Base-by-base conservation (phyloP, 2,888 invertebrate species). In the Lepidocyrtoides sp. region DNA sequence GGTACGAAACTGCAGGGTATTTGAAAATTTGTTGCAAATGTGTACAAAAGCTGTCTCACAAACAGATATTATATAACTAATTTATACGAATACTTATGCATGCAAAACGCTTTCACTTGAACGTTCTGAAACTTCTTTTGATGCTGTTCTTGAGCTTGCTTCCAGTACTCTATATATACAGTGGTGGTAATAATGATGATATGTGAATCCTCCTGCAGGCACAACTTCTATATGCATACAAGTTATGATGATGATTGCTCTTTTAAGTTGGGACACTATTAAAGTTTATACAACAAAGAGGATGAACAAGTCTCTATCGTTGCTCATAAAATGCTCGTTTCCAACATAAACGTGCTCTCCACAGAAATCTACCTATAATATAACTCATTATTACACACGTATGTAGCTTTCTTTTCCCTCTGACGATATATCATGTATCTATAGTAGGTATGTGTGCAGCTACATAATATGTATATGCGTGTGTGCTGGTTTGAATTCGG, bases 191-290 rank as follows among this genome's bases (percentile, higher is more conserved):
- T 85, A 20, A 72, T 85, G 72, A 86, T 86, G 60, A 77, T 77
- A 86, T 63, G 75, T 75, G 86, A 86, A 41, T 63, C 57, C 41
- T 75, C 69, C 77, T 75, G 10, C 26, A 63, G 86, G 86, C 86
- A 41, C 60, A 75, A 86, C 72, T 86, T 86, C 77, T 85, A 51
- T 72, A 44, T 48, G 48, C 75, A 63, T 41, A 17, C 75, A 48
- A 77, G 63, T 77, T 77, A 44, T 63, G 77, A 77, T 75, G 75
- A 75, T 88, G 87, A 81, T 88, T 88, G 69, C 87, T 79, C 60
- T 66, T 77, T 79, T 51, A 81, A 88, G 63, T 88, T 88, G 87
- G 41, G 48, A 66, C 81, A 79, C 66, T 77, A 26, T 87, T 60
- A 87, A 87, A 87, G 79, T 79, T 79, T 32, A 51, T 84, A 63